phyloP scores from a whole-genome alignment of 2,113 vertebrate species.

The Recurvirostra avosetta region DNA sequence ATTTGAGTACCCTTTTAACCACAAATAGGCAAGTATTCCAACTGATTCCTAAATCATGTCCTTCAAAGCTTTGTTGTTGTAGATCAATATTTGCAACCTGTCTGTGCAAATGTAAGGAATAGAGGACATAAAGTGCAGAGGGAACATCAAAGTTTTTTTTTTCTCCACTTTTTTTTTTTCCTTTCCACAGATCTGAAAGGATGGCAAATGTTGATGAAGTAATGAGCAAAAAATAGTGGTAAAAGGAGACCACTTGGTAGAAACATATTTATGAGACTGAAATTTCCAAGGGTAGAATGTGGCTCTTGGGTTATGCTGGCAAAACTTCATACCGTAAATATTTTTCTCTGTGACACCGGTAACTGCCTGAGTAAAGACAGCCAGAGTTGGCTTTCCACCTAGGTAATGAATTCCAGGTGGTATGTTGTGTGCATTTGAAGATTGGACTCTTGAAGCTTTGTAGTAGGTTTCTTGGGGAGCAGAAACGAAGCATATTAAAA shows the following conservation, averaged over 20 bases:
- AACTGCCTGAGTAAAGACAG: background rate
- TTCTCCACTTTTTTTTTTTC: accelerated
- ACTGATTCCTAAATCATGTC: background rate
- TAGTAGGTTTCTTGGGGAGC: background rate
- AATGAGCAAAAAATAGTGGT: background rate
- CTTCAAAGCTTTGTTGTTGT: background rate
- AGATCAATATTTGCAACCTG: background rate
- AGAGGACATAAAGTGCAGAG: background rate
- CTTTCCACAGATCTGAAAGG: background rate
- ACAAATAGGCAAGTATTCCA: background rate
- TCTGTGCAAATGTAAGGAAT: background rate
- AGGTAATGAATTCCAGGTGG: background rate
- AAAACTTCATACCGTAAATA: background rate
- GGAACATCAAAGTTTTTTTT: background rate
- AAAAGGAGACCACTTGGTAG: background rate
- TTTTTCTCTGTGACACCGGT: background rate
- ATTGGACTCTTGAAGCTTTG: background rate
- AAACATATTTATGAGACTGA: background rate
- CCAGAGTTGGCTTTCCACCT: background rate
- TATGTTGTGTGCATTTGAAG: background rate
- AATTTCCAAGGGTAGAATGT: background rate
- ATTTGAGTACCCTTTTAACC: background rate
- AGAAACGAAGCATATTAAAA: background rate
- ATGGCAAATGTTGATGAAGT: background rate
- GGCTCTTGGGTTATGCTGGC: background rate